Conservation (phyloP, 2,888 invertebrate genomes). For the Polia nebulosa region DNA sequence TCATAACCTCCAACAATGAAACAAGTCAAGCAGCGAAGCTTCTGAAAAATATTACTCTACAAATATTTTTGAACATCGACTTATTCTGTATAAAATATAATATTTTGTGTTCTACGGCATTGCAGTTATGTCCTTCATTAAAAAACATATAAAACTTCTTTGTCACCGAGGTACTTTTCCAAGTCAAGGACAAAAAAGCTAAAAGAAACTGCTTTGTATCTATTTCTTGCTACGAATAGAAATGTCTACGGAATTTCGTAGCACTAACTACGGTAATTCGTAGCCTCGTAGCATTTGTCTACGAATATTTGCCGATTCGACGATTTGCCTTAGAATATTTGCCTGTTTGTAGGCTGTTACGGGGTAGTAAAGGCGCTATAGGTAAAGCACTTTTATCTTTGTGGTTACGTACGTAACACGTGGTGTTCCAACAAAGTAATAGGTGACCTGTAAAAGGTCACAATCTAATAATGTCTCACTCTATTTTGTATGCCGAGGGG, state of each 20-base stretch:
- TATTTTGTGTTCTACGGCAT: conserved; percentile 9
- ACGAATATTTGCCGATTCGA: conserved; percentile 43
- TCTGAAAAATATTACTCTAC: conserved; percentile 42
- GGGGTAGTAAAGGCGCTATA: not conserved
- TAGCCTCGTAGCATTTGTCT: conserved; percentile 36
- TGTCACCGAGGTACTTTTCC: not conserved
- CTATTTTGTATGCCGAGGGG: conserved; percentile 28
- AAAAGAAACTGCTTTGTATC: conserved; percentile 7
- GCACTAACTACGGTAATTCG: too few species aligned
- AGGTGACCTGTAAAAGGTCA: conserved; percentile 43
- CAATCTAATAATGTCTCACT: conserved; percentile 46
- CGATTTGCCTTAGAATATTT: conserved; percentile 37
- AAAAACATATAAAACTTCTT: conserved; percentile 11
- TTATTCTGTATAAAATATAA: conserved; percentile 14
- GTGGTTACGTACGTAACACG: conserved; percentile 17
- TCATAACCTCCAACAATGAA: conserved; percentile 49
- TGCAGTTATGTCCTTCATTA: conserved; percentile 10
- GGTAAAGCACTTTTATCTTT: conserved; percentile 24
- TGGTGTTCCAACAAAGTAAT: conserved; percentile 23
- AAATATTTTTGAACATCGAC: conserved; percentile 22
- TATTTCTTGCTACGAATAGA: conserved; percentile 29
- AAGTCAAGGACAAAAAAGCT: conserved; percentile 31
- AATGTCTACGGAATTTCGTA: conserved; percentile 24
- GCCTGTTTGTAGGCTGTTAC: conserved; percentile 26
- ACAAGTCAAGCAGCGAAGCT: conserved; percentile 42